Conservation (phyloP, 2,797 vertebrate genomes). For the Vireo griseus region DNA sequence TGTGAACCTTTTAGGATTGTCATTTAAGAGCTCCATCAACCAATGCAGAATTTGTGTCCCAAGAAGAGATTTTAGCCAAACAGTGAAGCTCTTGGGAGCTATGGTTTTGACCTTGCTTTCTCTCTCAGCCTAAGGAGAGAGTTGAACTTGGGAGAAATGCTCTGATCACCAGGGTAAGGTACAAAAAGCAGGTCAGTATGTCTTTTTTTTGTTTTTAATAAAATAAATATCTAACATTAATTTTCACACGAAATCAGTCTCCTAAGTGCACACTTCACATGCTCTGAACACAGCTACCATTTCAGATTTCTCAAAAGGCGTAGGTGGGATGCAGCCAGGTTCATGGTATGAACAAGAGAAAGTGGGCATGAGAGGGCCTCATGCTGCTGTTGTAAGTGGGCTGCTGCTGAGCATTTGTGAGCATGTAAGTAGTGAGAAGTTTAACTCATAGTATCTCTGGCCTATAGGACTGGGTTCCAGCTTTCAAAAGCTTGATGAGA, state of each 20-base stretch:
- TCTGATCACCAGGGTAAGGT: not conserved
- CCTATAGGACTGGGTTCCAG: not conserved
- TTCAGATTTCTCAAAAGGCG: not conserved
- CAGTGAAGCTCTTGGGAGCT: not conserved
- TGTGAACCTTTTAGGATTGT: not conserved
- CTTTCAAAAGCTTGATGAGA: not conserved
- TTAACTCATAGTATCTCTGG: not conserved
- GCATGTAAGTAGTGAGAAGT: not conserved
- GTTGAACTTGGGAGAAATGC: not conserved
- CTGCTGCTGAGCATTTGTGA: not conserved
- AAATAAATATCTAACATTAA: not conserved
- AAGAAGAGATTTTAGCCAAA: not conserved
- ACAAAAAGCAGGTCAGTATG: not conserved
- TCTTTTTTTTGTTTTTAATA: not conserved
- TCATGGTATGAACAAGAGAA: not conserved
- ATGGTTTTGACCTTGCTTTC: not conserved
- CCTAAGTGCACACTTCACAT: not conserved
- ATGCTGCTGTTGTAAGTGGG: not conserved
- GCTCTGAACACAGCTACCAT: not conserved
- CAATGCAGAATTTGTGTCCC: not conserved
- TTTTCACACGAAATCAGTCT: not conserved
- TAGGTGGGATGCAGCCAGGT: not conserved
- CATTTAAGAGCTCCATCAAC: not conserved
- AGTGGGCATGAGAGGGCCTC: not conserved
- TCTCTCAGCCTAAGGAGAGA: not conserved